phyloP scores from a whole-genome alignment of 2,797 vertebrate species.

The Xerus rutilus region DNA sequence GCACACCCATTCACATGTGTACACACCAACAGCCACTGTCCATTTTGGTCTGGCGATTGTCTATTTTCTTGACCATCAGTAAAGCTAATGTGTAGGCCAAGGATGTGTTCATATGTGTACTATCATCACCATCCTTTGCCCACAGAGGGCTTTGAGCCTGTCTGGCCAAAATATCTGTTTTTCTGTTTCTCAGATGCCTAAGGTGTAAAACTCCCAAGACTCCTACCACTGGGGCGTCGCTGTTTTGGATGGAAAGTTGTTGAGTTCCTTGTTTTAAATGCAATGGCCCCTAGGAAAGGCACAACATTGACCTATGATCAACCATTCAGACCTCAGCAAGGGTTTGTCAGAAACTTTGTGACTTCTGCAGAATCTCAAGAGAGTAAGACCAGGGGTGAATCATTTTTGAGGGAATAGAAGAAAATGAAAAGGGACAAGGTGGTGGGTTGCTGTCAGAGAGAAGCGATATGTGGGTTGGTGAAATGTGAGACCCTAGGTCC shows the following conservation, averaged over 20 bases:
- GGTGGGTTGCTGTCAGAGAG: background rate
- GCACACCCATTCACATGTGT: background rate
- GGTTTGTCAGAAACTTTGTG: background rate
- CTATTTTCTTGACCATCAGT: background rate
- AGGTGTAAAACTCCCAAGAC: background rate
- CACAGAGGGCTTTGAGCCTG: background rate
- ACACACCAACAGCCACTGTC: background rate
- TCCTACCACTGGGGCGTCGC: background rate
- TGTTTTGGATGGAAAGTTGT: background rate
- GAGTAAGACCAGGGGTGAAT: background rate
- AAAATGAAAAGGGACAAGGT: background rate
- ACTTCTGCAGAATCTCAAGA: background rate
- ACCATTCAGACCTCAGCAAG: background rate
- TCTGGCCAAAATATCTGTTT: background rate
- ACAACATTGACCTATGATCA: background rate
- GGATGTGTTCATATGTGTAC: background rate
- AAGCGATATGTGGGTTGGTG: background rate
- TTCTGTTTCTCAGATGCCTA: background rate
- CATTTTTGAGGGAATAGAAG: background rate
- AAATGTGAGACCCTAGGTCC: background rate
- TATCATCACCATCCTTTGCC: background rate
- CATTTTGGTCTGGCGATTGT: background rate
- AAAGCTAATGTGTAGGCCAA: background rate
- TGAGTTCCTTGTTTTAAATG: conserved; percentile 13
- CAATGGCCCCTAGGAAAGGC: background rate